A percentile compares a stretch with the other conserved stretches of the same genome.
Evolutionary conservation across 2,797 vertebrate species (phyloP).

Genomic region (Pyrocephalus nanus): DNA sequence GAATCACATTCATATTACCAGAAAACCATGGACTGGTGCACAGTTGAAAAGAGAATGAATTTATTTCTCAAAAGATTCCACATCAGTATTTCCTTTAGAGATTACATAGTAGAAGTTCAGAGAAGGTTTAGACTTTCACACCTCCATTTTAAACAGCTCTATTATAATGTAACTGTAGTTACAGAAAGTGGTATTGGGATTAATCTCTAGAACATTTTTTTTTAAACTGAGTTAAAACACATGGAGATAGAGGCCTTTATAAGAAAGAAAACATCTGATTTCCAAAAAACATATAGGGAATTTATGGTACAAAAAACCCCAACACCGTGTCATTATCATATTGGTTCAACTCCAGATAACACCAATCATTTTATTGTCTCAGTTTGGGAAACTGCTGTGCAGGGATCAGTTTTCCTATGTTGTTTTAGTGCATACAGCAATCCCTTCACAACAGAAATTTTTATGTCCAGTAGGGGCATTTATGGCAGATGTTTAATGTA

Average conservation of each 20-base stretch:
- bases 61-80: not conserved
- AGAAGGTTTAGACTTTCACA: not conserved
- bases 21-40: not conserved
- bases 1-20: not conserved
- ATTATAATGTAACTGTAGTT: not conserved
- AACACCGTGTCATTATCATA: not conserved
- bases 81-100: not conserved
- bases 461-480: not conserved
- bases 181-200: not conserved
- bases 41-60: not conserved
- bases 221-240: not conserved
- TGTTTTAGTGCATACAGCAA: not conserved
- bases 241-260: not conserved
- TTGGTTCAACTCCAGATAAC: not conserved
- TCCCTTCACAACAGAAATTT: not conserved
- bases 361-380: not conserved
- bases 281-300: not conserved
- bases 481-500: not conserved
- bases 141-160: not conserved
- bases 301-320: not conserved
- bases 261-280: not conserved
- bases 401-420: not conserved
- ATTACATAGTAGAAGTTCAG: not conserved
- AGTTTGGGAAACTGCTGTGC: not conserved
- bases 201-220: not conserved